Percentiles rank a stretch among this genome's conserved stretches.
These are phyloP conservation scores for Apocheima hispidaria DNA, from an alignment of 2,888 invertebrate genomes.

Conservation along the genomic window DNA sequence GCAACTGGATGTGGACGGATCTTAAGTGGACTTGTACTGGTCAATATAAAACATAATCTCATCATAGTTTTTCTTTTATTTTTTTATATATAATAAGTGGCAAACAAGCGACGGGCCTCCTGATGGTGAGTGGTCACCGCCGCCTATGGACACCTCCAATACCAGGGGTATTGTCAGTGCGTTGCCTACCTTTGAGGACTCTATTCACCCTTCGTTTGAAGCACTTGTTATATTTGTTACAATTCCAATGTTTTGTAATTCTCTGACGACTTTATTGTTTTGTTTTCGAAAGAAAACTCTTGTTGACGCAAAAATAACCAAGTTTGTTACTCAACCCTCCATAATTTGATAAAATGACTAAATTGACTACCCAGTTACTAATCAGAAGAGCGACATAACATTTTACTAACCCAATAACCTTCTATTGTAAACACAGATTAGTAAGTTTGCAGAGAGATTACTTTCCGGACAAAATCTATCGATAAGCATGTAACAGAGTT, in stretches of 20 bases:
- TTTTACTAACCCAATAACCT: conserved; percentile 28
- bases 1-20: no score
- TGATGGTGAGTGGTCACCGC: no score
- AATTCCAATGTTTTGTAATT: neutral
- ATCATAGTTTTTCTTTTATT: no score
- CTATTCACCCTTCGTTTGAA: no score
- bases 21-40: no score
- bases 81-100: no score
- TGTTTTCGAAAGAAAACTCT: neutral
- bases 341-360: conserved; percentile 23
- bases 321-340: conserved; percentile 7
- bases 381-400: conserved; percentile 24
- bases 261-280: conserved; percentile 1
- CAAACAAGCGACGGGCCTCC: no score
- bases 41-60: no score
- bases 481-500: neutral
- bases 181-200: no score
- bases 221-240: neutral
- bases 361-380: conserved; percentile 15
- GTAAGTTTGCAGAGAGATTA: conserved; percentile 1
- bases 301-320: conserved; percentile 6
- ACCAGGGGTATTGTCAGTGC: no score
- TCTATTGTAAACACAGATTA: conserved; percentile 17
- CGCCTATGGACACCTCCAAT: no score
- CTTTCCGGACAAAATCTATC: neutral